Percentiles rank a stretch among this genome's conserved stretches.
Evolutionary conservation across 2,888 invertebrate species (phyloP).

Genomic region (Tolmerus cingulatus): DNA sequence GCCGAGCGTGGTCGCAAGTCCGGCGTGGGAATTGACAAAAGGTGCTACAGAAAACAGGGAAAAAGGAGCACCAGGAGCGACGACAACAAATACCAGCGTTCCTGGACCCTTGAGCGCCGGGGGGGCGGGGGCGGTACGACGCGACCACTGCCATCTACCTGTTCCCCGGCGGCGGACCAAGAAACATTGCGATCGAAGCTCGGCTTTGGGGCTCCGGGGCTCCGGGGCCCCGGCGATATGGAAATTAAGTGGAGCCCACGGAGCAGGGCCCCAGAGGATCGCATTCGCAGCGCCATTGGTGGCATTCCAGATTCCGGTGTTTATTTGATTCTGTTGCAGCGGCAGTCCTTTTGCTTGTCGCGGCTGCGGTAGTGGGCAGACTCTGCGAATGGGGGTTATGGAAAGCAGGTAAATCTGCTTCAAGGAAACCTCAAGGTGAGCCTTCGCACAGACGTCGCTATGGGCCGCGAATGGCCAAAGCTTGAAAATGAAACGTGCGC

Average conservation of each 20-base stretch:
- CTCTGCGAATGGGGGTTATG: neutral
- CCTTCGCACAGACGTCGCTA: neutral
- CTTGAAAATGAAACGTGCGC: neutral
- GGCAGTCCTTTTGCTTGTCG: neutral
- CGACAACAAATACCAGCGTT: conserved; percentile 22
- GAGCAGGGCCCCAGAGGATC: neutral
- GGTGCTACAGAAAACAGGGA: conserved; percentile 42
- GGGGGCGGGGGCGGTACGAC: neutral
- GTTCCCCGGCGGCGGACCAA: neutral
- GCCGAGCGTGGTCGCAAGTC: conserved; percentile 45
- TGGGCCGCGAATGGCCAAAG: neutral
- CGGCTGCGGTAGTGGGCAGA: neutral
- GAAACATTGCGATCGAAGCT: neutral
- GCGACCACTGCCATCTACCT: neutral
- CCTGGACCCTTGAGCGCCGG: neutral
- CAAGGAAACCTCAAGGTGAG: neutral
- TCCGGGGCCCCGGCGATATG: neutral
- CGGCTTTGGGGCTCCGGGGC: neutral
- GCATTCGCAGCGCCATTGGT: conserved; percentile 41
- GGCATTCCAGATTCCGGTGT: conserved; percentile 41
- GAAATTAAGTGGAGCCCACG: conserved; percentile 4
- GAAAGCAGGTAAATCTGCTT: neutral
- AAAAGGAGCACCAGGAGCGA: conserved; percentile 10
- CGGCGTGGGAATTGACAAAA: conserved; percentile 45
- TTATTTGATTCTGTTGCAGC: conserved; percentile 20